These are phyloP conservation scores for Xenus cinereus DNA, from an alignment of 2,113 vertebrate genomes.

Conservation along the genomic window DNA sequence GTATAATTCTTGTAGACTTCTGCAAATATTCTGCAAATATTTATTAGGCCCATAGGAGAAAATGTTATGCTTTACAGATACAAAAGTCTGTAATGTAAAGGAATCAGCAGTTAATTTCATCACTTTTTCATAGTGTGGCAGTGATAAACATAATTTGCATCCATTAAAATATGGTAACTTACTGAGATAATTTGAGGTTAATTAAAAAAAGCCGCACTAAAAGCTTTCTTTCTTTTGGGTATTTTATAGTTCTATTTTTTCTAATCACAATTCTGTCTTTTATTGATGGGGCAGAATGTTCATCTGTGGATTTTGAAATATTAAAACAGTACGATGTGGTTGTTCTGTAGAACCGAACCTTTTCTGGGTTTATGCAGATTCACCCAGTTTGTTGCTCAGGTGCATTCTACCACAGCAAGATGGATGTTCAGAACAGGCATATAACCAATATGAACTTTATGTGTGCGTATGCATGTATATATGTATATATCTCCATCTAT, in stretches of 20 bases:
- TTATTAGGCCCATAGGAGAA: background rate
- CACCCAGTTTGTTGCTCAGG: background rate
- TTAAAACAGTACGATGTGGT: background rate
- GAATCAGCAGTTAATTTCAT: background rate
- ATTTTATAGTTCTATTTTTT: background rate
- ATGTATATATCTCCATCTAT: too few relatives aligned
- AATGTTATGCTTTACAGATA: background rate
- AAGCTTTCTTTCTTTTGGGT: background rate
- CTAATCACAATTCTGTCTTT: background rate
- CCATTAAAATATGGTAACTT: background rate
- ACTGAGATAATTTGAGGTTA: background rate
- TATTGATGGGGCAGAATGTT: background rate
- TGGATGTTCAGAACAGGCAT: background rate
- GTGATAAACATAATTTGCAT: background rate
- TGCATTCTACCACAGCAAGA: background rate
- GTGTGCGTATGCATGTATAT: too few relatives aligned
- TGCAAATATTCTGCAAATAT: background rate
- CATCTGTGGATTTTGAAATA: background rate
- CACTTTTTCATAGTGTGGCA: background rate
- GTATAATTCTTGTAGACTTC: background rate
- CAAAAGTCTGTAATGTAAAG: background rate
- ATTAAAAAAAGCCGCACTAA: background rate
- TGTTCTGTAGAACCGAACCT: background rate
- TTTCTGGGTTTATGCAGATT: background rate
- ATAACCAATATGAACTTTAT: rapidly evolving